Evolutionary conservation across 2,888 invertebrate genomes (phyloP).

Genomic region (Aleiodes alternator): DNA sequence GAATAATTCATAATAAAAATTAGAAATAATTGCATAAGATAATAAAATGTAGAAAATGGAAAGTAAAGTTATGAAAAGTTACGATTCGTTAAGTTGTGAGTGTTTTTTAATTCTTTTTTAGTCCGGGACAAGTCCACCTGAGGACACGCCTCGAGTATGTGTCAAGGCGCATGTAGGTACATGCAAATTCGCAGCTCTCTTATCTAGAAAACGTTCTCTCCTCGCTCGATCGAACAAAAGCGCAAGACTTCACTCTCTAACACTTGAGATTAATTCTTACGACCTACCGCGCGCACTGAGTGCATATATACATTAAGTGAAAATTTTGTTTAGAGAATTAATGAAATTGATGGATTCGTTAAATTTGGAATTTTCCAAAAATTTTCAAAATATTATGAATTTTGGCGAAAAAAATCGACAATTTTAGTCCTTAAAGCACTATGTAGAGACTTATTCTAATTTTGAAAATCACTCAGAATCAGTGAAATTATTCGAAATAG

Average conservation of each 20-base stretch:
- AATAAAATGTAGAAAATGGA: too few species aligned
- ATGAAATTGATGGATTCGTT: too few species aligned
- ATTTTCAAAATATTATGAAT: too few species aligned
- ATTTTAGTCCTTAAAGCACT: too few species aligned
- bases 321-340: neutral
- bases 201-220: slow-evolving; percentile 35
- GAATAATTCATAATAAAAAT: too few species aligned
- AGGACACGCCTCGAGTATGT: slow-evolving; percentile 38
- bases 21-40: too few species aligned
- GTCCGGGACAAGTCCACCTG: slow-evolving; percentile 12
- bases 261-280: slow-evolving; percentile 13
- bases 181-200: slow-evolving; percentile 45
- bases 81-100: slow-evolving; percentile 8
- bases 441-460: too few species aligned
- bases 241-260: slow-evolving; percentile 23
- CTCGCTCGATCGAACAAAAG: slow-evolving; percentile 40
- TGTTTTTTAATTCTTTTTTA: slow-evolving; percentile 19
- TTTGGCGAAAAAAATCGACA: too few species aligned
- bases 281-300: slow-evolving; percentile 18
- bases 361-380: too few species aligned
- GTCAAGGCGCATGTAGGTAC: slow-evolving; percentile 46
- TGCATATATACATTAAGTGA: neutral
- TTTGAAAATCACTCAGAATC: too few species aligned
- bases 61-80: slow-evolving; percentile 1
- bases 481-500: too few species aligned